Conservation (phyloP, 92 coral and sea anemone species). For the Siderastrea siderea region DNA sequence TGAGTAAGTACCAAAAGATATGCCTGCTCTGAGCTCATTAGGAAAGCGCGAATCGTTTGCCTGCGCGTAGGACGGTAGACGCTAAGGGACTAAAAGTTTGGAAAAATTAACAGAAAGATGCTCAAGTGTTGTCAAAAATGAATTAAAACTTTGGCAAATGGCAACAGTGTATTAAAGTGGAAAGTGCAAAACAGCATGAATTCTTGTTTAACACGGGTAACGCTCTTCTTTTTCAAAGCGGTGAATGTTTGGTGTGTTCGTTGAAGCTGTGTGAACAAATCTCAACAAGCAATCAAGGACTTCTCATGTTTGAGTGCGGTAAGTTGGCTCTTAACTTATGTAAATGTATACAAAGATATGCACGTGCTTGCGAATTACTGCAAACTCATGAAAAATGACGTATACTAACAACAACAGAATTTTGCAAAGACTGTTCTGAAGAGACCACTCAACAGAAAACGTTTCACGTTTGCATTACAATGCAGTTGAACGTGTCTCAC, state of each 20-base stretch:
- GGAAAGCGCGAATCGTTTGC: not conserved
- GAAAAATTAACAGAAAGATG: too few relatives aligned
- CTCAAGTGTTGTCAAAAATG: too few relatives aligned
- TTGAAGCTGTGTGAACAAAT: slow-evolving; percentile 88
- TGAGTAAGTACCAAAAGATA: slow-evolving; percentile 65
- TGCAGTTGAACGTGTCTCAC: too few relatives aligned
- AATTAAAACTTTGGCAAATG: not conserved
- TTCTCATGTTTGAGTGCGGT: slow-evolving; percentile 92
- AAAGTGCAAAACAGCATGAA: not conserved
- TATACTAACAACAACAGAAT: too few relatives aligned
- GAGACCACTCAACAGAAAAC: too few relatives aligned
- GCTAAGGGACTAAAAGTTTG: too few relatives aligned
- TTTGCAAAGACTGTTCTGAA: too few relatives aligned
- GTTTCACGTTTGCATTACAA: too few relatives aligned
- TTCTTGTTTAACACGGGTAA: not conserved
- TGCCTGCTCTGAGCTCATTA: not conserved
- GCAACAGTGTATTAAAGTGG: not conserved
- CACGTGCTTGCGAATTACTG: too few relatives aligned
- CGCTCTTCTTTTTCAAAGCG: slow-evolving; percentile 51
- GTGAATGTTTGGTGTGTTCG: slow-evolving; percentile 85
- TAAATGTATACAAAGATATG: too few relatives aligned
- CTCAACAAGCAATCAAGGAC: slow-evolving; percentile 88
- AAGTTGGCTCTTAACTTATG: slow-evolving; percentile 7
- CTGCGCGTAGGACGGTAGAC: too few relatives aligned
- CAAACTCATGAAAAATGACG: too few relatives aligned